Evolutionary conservation across 2,888 invertebrate species (phyloP).

Genomic region (Apamea anceps): DNA sequence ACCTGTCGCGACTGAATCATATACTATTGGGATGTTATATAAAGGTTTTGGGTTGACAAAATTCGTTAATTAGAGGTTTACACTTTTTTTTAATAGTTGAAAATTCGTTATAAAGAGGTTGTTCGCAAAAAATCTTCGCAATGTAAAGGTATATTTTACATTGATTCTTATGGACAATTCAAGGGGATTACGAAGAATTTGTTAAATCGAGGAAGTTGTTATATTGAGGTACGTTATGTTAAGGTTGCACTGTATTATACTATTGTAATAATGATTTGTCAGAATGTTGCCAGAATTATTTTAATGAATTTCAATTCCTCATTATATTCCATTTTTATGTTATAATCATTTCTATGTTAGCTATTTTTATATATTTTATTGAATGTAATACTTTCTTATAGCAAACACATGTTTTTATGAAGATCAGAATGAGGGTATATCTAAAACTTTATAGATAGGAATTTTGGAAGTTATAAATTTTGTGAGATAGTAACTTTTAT

Average conservation of each 20-base stretch:
- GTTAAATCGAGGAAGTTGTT: too few species aligned
- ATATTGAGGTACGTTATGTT: too few species aligned
- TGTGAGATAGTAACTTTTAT: slow-evolving; percentile 37
- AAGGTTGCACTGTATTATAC: not conserved
- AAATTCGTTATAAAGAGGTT: too few species aligned
- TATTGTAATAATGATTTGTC: not conserved
- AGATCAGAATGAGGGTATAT: slow-evolving; percentile 13
- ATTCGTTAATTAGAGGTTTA: too few species aligned
- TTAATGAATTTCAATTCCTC: slow-evolving; percentile 45
- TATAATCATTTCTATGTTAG: slow-evolving; percentile 28
- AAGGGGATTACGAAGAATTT: too few species aligned
- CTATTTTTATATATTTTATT: slow-evolving; percentile 39
- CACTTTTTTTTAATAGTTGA: too few species aligned
- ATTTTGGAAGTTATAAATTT: slow-evolving; percentile 36
- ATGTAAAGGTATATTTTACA: too few species aligned
- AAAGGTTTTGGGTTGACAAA: too few species aligned
- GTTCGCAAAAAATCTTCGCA: too few species aligned
- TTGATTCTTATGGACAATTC: too few species aligned
- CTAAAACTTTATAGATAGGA: slow-evolving; percentile 11
- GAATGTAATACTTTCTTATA: not conserved
- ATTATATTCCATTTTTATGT: slow-evolving; percentile 16
- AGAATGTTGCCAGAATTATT: slow-evolving; percentile 41
- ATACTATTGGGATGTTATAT: too few species aligned
- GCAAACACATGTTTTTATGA: slow-evolving; percentile 11
- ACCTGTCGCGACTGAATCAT: too few species aligned